phyloP scores from a whole-genome alignment of 2,113 vertebrate genomes.

The Pelodiscus sinensis region DNA sequence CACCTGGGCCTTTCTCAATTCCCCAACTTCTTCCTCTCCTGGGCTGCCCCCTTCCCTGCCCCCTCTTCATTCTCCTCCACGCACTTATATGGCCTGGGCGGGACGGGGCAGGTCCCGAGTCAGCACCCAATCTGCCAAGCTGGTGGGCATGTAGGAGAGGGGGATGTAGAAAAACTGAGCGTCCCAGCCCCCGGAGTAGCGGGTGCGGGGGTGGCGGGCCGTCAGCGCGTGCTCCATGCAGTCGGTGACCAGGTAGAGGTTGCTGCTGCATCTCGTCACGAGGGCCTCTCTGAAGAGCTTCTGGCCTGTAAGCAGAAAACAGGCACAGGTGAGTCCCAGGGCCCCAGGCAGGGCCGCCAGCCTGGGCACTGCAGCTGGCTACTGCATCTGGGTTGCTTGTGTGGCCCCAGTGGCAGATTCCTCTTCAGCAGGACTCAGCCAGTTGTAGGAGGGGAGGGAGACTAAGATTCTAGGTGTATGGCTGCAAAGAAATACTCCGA shows the following conservation, averaged over 20 bases:
- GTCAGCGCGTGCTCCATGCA: slow-evolving; percentile 80
- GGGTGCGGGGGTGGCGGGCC: slow-evolving; percentile 70
- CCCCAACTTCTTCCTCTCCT: neutral
- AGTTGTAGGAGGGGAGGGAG: neutral
- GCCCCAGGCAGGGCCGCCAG: too few species aligned
- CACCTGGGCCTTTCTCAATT: neutral
- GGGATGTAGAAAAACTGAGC: slow-evolving; percentile 71
- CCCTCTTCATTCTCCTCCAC: neutral
- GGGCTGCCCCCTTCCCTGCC: neutral
- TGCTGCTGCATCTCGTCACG: neutral
- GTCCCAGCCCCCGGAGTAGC: slow-evolving; percentile 78
- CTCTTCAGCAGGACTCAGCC: neutral
- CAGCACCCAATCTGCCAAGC: slow-evolving; percentile 73
- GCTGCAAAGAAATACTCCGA: neutral
- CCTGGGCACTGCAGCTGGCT: too few species aligned
- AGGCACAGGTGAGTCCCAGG: neutral
- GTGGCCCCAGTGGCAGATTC: neutral
- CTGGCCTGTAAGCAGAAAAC: neutral
- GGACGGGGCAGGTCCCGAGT: slow-evolving; percentile 19
- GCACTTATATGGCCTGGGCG: slow-evolving; percentile 66
- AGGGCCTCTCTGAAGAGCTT: fast-evolving
- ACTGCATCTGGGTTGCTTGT: too few species aligned
- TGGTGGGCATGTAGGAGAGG: slow-evolving; percentile 79
- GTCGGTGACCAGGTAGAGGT: slow-evolving; percentile 77
- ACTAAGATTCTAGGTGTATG: neutral